phyloP scores from a whole-genome alignment of 2,113 vertebrate species.

The Rutilus rutilus region DNA sequence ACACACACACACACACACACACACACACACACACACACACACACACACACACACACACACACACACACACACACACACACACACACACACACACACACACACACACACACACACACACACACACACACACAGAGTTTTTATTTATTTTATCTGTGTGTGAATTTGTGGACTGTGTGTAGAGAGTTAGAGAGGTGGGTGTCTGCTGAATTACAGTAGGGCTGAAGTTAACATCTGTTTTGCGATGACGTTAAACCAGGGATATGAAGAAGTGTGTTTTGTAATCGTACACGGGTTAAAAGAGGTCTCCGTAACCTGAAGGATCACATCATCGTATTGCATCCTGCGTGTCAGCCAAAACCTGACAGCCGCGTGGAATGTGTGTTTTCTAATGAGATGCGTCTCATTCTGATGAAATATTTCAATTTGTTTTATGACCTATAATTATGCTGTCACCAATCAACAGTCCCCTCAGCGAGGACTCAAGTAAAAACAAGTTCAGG shows the following conservation, averaged over 20 bases:
- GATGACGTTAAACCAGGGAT: background rate
- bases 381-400: constrained; percentile 3
- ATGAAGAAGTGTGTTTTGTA: constrained; percentile 5
- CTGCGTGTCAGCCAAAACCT: background rate
- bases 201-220: background rate
- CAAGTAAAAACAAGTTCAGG: constrained; percentile 64
- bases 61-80: too few relatives aligned
- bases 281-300: background rate
- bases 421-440: constrained; percentile 62
- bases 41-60: too few relatives aligned
- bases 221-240: background rate
- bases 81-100: too few relatives aligned
- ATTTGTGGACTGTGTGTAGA: background rate
- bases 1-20: too few relatives aligned
- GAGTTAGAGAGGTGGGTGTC: background rate
- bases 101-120: too few relatives aligned
- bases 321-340: background rate
- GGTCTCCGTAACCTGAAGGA: background rate
- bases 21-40: too few relatives aligned
- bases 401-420: constrained; percentile 56
- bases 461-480: constrained; percentile 53
- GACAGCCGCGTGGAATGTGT: background rate
- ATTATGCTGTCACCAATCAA: constrained; percentile 63
- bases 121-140: too few relatives aligned
- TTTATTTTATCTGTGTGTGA: background rate